Percentiles rank a stretch among this genome's conserved stretches.
Evolutionary conservation across 1,140 invertebrate genomes (phyloP).

Genomic region (Magallana gigas): DNA sequence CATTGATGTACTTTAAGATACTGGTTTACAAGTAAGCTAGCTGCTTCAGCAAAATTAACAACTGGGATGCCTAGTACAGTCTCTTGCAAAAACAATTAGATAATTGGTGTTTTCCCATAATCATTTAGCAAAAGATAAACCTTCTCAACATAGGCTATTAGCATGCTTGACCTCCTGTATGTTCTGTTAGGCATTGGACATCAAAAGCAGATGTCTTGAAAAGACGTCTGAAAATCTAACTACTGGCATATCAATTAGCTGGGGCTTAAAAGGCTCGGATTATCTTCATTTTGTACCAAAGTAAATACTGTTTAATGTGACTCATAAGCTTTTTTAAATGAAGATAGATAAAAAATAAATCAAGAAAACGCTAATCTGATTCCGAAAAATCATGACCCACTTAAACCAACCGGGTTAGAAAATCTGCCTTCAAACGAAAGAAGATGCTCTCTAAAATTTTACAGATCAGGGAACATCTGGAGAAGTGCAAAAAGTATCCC

Average conservation of each 20-base stretch:
- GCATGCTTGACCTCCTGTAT: conserved; percentile 8
- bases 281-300: not conserved
- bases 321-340: conserved; percentile 36
- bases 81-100: not conserved
- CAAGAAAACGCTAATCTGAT: not conserved
- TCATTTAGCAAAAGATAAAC: conserved; percentile 30
- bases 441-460: conserved; percentile 28
- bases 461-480: not conserved
- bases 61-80: not conserved
- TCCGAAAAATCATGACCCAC: conserved; percentile 19
- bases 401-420: conserved; percentile 24
- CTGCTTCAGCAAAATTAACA: no score
- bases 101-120: conserved; percentile 22
- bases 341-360: conserved; percentile 29
- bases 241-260: conserved; percentile 1
- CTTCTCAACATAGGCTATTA: conserved; percentile 5
- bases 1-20: no score
- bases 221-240: not conserved
- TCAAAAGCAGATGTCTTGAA: conserved; percentile 14
- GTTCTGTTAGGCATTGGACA: conserved; percentile 8
- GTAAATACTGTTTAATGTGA: conserved; percentile 7
- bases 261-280: not conserved
- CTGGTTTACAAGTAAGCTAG: no score
- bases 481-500: conserved; percentile 13
- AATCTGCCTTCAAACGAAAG: conserved; percentile 21